These are phyloP conservation scores for Spialia ferax DNA, from an alignment of 2,888 invertebrate species.

Conservation along the genomic window DNA sequence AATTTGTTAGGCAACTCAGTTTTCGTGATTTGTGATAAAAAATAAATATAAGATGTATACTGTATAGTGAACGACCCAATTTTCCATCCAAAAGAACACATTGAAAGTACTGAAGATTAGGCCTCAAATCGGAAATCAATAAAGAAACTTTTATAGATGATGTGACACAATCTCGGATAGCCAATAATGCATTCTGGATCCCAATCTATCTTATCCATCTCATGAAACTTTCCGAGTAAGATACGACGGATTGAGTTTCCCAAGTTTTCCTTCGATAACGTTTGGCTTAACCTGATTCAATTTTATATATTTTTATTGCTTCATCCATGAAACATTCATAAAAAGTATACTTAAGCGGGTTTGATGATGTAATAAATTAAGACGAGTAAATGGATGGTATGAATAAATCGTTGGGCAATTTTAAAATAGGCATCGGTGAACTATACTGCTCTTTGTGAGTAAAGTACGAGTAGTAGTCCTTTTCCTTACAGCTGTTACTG, in stretches of 20 bases:
- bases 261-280: slow-evolving; percentile 59
- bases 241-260: slow-evolving; percentile 63
- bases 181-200: slow-evolving; percentile 75
- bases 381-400: neutral
- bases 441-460: too few species aligned
- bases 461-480: too few species aligned
- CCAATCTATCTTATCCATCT: slow-evolving; percentile 75
- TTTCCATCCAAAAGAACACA: slow-evolving; percentile 17
- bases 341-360: neutral
- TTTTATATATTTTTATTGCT: slow-evolving; percentile 24
- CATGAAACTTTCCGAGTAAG: slow-evolving; percentile 74
- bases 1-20: too few species aligned
- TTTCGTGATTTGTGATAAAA: too few species aligned
- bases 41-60: too few species aligned
- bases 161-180: slow-evolving; percentile 70
- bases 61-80: neutral
- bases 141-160: slow-evolving; percentile 43
- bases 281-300: slow-evolving; percentile 28
- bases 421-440: too few species aligned
- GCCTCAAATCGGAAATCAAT: slow-evolving; percentile 37
- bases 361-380: neutral
- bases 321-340: slow-evolving; percentile 11
- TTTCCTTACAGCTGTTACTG: too few species aligned
- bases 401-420: too few species aligned
- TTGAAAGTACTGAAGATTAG: neutral